Conservation (phyloP, 2,888 invertebrate species). For the Drosophila demipolita region DNA sequence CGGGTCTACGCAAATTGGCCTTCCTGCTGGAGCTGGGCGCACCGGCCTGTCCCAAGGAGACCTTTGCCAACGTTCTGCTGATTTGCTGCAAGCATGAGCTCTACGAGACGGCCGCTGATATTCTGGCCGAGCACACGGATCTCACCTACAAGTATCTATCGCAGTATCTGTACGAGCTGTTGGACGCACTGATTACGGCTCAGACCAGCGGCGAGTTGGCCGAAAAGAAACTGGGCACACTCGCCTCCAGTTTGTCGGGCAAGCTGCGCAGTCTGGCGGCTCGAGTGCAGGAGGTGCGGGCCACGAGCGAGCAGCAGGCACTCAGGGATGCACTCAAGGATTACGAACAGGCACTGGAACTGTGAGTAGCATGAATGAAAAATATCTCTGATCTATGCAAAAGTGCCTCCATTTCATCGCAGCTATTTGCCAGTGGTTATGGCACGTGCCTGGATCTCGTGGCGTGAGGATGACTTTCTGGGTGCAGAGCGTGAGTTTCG, state of each 20-base stretch:
- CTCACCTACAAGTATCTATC: constrained; percentile 97
- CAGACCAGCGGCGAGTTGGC: constrained; percentile 99
- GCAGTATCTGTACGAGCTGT: constrained; percentile 96
- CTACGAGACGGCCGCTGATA: constrained; percentile 98
- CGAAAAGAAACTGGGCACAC: constrained; percentile 96
- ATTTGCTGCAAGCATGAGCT: constrained; percentile 99
- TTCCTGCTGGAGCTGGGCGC: constrained; percentile 98
- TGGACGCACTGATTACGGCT: constrained; percentile 98
- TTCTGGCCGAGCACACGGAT: constrained; percentile 98
- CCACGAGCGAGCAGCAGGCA: constrained; percentile 94
- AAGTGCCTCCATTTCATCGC: constrained; percentile 23
- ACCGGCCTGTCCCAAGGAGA: constrained; percentile 95
- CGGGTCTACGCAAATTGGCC: constrained; percentile 91
- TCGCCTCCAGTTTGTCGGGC: constrained; percentile 96
- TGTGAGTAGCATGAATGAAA: constrained; percentile 82
- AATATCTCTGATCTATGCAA: neutral
- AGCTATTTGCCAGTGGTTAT: constrained; percentile 99
- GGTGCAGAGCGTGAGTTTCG: constrained; percentile 99
- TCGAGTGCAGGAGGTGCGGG: constrained; percentile 96
- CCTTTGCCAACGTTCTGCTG: constrained; percentile 97
- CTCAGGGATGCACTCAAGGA: constrained; percentile 96
- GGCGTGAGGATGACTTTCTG: constrained; percentile 97
- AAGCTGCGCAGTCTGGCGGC: constrained; percentile 95
- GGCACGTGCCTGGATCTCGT: constrained; percentile 99
- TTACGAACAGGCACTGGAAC: constrained; percentile 94